phyloP scores from a whole-genome alignment of 2,113 vertebrate species.

The Catharus fuscescens region DNA sequence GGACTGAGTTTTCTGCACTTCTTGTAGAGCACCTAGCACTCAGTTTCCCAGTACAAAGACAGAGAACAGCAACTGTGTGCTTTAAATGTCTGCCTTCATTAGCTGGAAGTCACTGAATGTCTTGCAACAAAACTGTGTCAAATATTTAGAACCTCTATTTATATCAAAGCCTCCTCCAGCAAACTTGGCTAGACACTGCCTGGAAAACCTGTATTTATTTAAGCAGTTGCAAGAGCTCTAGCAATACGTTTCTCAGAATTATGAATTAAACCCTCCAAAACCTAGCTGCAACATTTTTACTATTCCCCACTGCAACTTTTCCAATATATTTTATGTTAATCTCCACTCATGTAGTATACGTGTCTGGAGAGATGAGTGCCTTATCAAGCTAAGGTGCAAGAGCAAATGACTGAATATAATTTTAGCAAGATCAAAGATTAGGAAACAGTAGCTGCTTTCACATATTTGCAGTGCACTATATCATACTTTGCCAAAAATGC shows the following conservation, averaged over 20 bases:
- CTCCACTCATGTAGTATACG: background rate
- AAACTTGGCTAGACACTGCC: background rate
- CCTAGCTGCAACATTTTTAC: background rate
- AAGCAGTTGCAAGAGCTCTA: slow-evolving; percentile 3
- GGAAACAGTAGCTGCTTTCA: background rate
- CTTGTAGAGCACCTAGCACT: background rate
- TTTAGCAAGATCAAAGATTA: background rate
- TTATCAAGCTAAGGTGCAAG: background rate
- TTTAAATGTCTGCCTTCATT: background rate
- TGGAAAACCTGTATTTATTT: slow-evolving; percentile 13
- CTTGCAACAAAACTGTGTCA: background rate
- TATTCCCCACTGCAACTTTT: background rate
- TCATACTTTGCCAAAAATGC: background rate
- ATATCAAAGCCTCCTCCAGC: background rate
- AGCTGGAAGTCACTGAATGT: background rate
- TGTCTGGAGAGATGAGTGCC: background rate
- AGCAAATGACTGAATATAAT: background rate
- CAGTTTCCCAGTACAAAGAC: background rate
- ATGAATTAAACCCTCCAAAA: background rate
- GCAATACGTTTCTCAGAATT: background rate
- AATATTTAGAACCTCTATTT: background rate
- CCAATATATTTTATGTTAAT: background rate
- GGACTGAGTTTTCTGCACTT: background rate
- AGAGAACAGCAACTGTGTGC: background rate
- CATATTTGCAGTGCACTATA: background rate